These are phyloP conservation scores for Myotis planiceps DNA, from an alignment of 2,797 vertebrate genomes.

Conservation along the genomic window DNA sequence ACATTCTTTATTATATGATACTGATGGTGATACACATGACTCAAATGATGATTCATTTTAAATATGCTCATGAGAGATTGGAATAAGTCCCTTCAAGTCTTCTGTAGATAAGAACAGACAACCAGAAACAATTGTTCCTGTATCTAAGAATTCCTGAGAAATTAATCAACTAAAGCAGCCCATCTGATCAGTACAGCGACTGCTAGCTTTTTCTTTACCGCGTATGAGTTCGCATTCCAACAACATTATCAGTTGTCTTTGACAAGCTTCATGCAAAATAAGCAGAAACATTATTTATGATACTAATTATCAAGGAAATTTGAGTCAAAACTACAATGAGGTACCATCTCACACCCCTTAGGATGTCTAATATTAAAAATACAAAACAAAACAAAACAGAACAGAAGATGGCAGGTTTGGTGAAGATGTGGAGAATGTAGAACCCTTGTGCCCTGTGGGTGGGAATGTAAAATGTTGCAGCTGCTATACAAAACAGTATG, in stretches of 20 bases:
- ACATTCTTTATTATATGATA: slow-evolving; percentile 69
- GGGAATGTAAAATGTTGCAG: background rate
- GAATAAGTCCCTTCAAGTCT: slow-evolving; percentile 46
- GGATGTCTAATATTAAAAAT: background rate
- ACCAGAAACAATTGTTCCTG: slow-evolving; percentile 50
- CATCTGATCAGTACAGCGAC: slow-evolving; percentile 27
- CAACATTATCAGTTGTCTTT: background rate
- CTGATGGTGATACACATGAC: slow-evolving; percentile 2
- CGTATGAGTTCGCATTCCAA: slow-evolving; percentile 19
- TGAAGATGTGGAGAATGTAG: background rate
- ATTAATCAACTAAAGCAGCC: slow-evolving; percentile 52
- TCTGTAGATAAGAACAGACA: slow-evolving; percentile 61
- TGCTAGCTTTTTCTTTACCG: slow-evolving; percentile 41
- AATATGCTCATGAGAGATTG: slow-evolving; percentile 62
- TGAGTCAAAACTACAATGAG: background rate
- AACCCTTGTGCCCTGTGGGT: background rate
- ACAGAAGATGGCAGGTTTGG: background rate
- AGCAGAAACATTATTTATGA: background rate
- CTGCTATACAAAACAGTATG: background rate
- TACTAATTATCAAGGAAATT: background rate
- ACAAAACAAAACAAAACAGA: background rate
- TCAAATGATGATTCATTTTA: slow-evolving; percentile 58
- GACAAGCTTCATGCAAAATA: background rate
- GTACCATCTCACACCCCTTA: background rate
- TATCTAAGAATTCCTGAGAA: slow-evolving; percentile 40